These are phyloP conservation scores for Calidris pygmaea DNA, from an alignment of 2,113 vertebrate genomes.

Conservation along the genomic window DNA sequence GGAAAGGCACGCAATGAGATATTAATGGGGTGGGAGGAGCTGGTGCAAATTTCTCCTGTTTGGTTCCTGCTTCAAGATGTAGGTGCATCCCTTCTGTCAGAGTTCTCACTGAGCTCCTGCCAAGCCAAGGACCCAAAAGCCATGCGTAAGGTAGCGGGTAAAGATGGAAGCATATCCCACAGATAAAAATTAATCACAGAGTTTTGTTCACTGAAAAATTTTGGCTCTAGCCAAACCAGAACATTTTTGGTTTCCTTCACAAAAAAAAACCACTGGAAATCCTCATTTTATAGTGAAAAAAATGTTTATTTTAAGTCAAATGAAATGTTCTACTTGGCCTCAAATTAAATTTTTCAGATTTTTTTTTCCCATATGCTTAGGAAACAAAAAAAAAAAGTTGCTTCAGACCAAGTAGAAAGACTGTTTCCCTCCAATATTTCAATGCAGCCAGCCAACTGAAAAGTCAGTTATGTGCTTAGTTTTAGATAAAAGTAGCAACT, in stretches of 20 bases:
- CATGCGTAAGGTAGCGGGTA: neutral
- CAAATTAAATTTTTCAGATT: neutral
- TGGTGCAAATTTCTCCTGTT: neutral
- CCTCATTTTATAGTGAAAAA: constrained; percentile 21
- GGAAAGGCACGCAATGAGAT: neutral
- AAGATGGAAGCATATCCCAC: neutral
- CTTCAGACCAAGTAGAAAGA: neutral
- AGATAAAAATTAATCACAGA: neutral
- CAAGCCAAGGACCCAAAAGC: neutral
- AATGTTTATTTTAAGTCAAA: neutral
- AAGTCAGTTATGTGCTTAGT: constrained; percentile 1
- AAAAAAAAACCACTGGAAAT: neutral
- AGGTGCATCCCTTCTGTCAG: neutral
- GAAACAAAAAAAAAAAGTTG: neutral
- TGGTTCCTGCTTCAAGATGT: neutral
- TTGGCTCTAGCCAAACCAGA: neutral
- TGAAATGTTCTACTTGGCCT: constrained; percentile 33
- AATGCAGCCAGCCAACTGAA: constrained; percentile 1
- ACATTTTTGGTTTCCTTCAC: neutral
- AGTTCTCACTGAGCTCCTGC: neutral
- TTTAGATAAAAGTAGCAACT: constrained; percentile 52
- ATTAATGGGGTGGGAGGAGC: neutral
- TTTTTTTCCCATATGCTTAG: constrained; percentile 14
- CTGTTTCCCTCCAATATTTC: constrained; percentile 8
- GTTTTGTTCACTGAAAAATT: neutral